These are phyloP conservation scores for Diploptera punctata DNA, from an alignment of 2,888 invertebrate genomes.

Conservation along the genomic window DNA sequence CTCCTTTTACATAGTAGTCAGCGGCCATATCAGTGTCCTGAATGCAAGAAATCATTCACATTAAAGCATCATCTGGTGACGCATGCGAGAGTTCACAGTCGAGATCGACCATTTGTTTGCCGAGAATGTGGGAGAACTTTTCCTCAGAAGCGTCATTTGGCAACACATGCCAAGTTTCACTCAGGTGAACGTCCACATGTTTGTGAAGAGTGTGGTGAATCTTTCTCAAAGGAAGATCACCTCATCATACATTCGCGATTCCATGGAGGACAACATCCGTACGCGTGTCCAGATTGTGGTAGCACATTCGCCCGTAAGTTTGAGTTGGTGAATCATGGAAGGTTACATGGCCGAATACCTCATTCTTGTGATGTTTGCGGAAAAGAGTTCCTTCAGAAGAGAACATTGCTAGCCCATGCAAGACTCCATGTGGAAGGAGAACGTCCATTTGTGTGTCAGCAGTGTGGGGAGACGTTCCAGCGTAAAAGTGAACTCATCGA, in stretches of 20 bases:
- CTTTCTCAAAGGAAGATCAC: slow-evolving; percentile 90
- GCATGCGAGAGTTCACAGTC: slow-evolving; percentile 78
- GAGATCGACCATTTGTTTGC: slow-evolving; percentile 82
- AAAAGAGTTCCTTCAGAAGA: slow-evolving; percentile 84
- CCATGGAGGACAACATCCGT: slow-evolving; percentile 96
- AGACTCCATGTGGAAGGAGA: slow-evolving; percentile 74
- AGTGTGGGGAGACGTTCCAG: slow-evolving; percentile 79
- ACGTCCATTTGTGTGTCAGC: slow-evolving; percentile 74
- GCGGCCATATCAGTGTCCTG: slow-evolving; percentile 81
- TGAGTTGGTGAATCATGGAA: slow-evolving; percentile 83
- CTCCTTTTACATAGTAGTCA: slow-evolving; percentile 80
- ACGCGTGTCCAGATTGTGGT: slow-evolving; percentile 89
- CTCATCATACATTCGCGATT: slow-evolving; percentile 89
- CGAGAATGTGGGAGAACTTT: slow-evolving; percentile 82
- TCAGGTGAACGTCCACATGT: slow-evolving; percentile 85
- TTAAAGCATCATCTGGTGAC: slow-evolving; percentile 84
- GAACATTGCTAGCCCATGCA: slow-evolving; percentile 77
- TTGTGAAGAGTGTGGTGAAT: slow-evolving; percentile 89
- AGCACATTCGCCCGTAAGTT: slow-evolving; percentile 85
- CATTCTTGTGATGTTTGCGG: slow-evolving; percentile 83
- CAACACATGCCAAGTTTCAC: slow-evolving; percentile 86
- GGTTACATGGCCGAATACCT: slow-evolving; percentile 80
- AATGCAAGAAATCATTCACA: slow-evolving; percentile 87
- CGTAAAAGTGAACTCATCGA: slow-evolving; percentile 72
- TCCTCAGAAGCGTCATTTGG: slow-evolving; percentile 80